Conservation (phyloP, 2,797 vertebrate species). For the Ara ararauna region DNA sequence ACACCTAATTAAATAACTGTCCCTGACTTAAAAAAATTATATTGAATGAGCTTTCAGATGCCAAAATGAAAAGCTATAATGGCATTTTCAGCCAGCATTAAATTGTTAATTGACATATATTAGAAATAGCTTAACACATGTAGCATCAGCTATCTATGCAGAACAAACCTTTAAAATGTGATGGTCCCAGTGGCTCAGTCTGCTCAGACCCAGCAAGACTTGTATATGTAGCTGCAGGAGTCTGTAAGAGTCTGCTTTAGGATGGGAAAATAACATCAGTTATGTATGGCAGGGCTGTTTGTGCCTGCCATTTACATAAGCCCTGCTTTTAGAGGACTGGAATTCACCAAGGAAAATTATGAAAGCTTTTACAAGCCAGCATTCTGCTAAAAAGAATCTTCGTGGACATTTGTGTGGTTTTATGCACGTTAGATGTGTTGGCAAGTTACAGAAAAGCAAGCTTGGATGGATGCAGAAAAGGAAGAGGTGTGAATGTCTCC, state of each 20-base stretch:
- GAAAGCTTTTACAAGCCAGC: neutral
- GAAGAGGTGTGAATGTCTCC: neutral
- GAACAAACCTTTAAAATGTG: neutral
- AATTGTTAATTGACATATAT: constrained; percentile 47
- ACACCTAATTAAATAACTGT: constrained; percentile 50
- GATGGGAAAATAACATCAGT: neutral
- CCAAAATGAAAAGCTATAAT: constrained; percentile 37
- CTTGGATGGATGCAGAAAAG: neutral
- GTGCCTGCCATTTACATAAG: neutral
- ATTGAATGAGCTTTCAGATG: constrained; percentile 47
- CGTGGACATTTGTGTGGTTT: neutral
- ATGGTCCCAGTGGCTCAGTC: neutral
- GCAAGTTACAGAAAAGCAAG: neutral
- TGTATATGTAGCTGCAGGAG: neutral
- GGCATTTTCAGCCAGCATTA: constrained; percentile 24
- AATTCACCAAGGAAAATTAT: neutral
- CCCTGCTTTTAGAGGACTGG: neutral
- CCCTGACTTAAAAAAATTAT: constrained; percentile 24
- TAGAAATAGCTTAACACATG: neutral
- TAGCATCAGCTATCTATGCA: neutral
- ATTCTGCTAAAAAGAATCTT: neutral
- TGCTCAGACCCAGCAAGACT: neutral
- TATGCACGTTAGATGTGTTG: neutral
- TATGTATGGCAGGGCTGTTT: neutral
- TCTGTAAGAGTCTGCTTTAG: neutral